These are phyloP conservation scores for Brachionus rubens DNA, from an alignment of 1,140 invertebrate genomes.

Conservation along the genomic window DNA sequence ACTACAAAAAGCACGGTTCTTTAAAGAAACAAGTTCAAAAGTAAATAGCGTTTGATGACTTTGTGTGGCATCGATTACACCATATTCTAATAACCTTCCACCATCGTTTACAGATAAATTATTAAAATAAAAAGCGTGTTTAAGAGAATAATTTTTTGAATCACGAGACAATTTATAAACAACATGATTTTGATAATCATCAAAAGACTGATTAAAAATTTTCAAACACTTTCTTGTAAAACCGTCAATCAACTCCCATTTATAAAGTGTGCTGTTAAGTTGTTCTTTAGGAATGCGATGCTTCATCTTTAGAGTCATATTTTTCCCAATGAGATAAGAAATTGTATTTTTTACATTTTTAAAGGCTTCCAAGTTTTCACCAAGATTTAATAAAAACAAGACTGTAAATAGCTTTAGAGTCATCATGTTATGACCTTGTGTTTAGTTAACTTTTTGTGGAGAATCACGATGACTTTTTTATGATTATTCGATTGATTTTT, in stretches of 20 bases:
- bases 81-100: not conserved
- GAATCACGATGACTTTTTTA: too few relatives aligned
- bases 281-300: not conserved
- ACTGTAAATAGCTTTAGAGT: too few relatives aligned
- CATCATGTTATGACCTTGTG: too few relatives aligned
- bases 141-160: not conserved
- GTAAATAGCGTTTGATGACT: not conserved
- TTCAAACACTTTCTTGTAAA: too few relatives aligned
- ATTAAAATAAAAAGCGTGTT: slow-evolving; percentile 1
- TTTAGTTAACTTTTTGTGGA: too few relatives aligned
- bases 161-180: not conserved
- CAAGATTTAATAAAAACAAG: not conserved
- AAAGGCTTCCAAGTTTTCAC: too few relatives aligned
- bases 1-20: not conserved
- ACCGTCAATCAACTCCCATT: not conserved
- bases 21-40: not conserved
- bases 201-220: too few relatives aligned
- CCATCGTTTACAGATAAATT: not conserved
- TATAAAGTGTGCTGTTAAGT: too few relatives aligned
- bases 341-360: not conserved
- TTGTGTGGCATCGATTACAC: not conserved
- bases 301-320: slow-evolving; percentile 12
- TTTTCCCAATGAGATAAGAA: not conserved
- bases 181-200: not conserved
- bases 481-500: too few relatives aligned